Evolutionary conservation across 1,140 invertebrate species (phyloP), one percentile per base, ranked within the genome.

Genomic region (Ctenoplectra terminalis): DNA sequence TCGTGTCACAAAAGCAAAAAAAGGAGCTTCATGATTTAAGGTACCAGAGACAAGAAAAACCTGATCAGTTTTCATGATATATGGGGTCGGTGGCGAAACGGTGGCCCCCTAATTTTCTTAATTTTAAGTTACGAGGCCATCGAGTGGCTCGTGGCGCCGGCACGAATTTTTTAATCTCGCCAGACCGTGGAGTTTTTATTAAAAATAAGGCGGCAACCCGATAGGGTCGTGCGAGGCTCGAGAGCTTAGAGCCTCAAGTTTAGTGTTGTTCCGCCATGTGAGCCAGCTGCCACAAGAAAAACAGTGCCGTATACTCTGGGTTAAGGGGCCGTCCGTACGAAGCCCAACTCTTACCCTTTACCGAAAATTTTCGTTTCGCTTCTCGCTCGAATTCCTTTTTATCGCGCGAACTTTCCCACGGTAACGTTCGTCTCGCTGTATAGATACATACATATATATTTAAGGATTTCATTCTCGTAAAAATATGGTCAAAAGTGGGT

Each of bases 41-140:
- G 23, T 17, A 34, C 40, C 13, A 3, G 37, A 26, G 63, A 40
- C 64, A 20, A 11, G 40, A 66, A 40, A 31, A 43, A 15, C 26
- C 40, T 40, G 77, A 80, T 80, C 77, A 56, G 56, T 34, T 63
- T 63, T 37, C 69, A 15, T 76, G 43, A 61, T 70, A 37, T 4
- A 23, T 0, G 23, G 71, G 34, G 61, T n/a, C n/a, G 69, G 43
- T 13, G 48, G 64, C 61, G 31, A 54, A 23, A 26, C 26, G 34
- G 60, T n/a, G 64, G 74, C 13, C 79, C 79, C 81, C 81, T 88
- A 90, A 90, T 90, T 90, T 89, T 89, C 85, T 90, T 90, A 86
- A 91, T 90, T 86, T 85, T 84, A 90, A 91, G 87, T 91, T 91
- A 91, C 87, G 90, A 88, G 72, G 79, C 88, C 76, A 82, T 84